Conservation (phyloP, 2,888 invertebrate species). For the Mystacides longicornis region DNA sequence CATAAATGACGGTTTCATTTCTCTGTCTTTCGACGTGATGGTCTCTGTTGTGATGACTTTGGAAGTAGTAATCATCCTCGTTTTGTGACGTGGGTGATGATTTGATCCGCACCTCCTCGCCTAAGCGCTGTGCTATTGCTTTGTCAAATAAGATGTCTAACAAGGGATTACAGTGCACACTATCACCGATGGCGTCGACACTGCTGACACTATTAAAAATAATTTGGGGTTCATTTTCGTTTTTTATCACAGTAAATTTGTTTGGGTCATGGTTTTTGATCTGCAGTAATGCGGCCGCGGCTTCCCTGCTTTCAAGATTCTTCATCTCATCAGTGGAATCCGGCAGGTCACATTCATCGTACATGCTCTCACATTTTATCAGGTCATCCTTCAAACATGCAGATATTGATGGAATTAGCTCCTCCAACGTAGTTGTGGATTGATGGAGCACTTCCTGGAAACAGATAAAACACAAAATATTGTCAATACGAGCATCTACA, state of each 20-base stretch:
- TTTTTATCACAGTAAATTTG: constrained; percentile 40
- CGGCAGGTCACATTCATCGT: constrained; percentile 42
- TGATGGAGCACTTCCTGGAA: constrained; percentile 53
- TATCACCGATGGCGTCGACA: constrained; percentile 47
- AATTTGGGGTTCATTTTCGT: constrained; percentile 48
- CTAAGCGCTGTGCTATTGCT: constrained; percentile 46
- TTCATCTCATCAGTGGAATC: constrained; percentile 50
- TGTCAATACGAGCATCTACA: too few relatives aligned
- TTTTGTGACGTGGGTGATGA: constrained; percentile 28
- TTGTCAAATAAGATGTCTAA: constrained; percentile 46
- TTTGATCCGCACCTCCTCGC: constrained; percentile 34
- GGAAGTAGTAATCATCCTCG: constrained; percentile 18
- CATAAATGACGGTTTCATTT: constrained; percentile 13
- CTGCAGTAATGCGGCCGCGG: constrained; percentile 46
- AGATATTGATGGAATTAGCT: constrained; percentile 47
- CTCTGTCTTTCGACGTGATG: constrained; percentile 2
- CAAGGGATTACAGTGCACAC: constrained; percentile 48
- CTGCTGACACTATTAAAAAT: constrained; percentile 53
- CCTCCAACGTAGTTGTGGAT: constrained; percentile 52
- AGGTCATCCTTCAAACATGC: constrained; percentile 36
- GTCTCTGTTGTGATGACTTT: background rate
- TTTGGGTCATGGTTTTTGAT: constrained; percentile 48
- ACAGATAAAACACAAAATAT: too few relatives aligned
- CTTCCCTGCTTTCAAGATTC: constrained; percentile 46
- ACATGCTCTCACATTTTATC: constrained; percentile 35